phyloP scores from a whole-genome alignment of 2,113 vertebrate genomes.

The Uria aalge region DNA sequence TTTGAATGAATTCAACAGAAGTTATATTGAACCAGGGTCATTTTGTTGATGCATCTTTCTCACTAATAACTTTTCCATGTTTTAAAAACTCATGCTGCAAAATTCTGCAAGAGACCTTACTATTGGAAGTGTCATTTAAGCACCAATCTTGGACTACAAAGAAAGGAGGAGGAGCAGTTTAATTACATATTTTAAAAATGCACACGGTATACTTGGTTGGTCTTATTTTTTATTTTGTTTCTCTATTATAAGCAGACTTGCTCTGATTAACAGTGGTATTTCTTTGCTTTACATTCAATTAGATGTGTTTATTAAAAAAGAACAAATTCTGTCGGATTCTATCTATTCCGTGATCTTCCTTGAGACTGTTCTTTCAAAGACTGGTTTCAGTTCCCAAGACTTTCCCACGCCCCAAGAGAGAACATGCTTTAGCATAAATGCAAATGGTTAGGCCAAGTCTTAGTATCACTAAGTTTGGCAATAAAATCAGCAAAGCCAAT shows the following conservation, averaged over 20 bases:
- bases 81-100: background rate
- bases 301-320: background rate
- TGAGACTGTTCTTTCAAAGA: background rate
- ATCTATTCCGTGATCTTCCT: background rate
- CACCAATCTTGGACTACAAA: background rate
- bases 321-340: background rate
- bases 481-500: background rate
- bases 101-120: background rate
- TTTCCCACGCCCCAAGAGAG: background rate
- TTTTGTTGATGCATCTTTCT: background rate
- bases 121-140: background rate
- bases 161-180: background rate
- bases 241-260: background rate
- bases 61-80: background rate
- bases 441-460: background rate
- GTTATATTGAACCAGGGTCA: background rate
- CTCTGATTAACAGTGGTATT: background rate
- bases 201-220: accelerated
- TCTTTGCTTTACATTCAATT: background rate
- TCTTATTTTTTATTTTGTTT: background rate
- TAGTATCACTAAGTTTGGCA: background rate
- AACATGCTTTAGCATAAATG: background rate
- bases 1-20: background rate
- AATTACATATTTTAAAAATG: background rate
- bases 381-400: background rate